Conservation (phyloP, 2,113 vertebrate genomes). For the Erpornis zantholeuca region DNA sequence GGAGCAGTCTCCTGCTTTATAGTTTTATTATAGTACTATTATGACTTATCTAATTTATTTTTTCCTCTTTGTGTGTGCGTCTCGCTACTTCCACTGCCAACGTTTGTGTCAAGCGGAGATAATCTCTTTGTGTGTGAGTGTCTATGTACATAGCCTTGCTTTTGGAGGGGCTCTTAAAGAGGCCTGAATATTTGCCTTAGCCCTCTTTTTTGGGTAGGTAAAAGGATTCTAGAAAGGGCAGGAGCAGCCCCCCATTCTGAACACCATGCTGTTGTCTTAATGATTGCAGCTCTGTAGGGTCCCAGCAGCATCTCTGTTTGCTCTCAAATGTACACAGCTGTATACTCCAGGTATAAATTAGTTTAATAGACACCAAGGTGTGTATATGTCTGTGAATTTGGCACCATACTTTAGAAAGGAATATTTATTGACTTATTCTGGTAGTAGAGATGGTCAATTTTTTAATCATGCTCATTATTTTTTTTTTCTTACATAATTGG, state of each 20-base stretch:
- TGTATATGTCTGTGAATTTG: not conserved
- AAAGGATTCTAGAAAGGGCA: not conserved
- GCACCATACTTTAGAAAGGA: not conserved
- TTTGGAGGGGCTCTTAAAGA: not conserved
- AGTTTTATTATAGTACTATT: conserved; percentile 59
- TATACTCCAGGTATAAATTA: not conserved
- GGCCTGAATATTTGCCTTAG: not conserved
- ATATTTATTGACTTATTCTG: not conserved
- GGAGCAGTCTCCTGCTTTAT: conserved; percentile 58
- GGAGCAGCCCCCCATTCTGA: not conserved
- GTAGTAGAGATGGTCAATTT: not conserved
- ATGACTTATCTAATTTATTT: conserved; percentile 65
- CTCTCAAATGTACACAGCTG: not conserved
- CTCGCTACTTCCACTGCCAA: not conserved
- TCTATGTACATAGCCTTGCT: not conserved
- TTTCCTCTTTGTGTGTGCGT: not conserved
- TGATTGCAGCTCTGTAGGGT: not conserved
- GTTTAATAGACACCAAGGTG: not conserved
- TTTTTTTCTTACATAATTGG: not conserved
- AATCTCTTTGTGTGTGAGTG: not conserved
- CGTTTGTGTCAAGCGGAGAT: not conserved
- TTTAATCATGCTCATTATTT: not conserved
- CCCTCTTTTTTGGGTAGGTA: not conserved
- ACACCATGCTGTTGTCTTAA: not conserved
- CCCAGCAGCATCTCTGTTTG: not conserved